Conservation (phyloP, 2,797 vertebrate genomes). For the Ambastaia sidthimunki region DNA sequence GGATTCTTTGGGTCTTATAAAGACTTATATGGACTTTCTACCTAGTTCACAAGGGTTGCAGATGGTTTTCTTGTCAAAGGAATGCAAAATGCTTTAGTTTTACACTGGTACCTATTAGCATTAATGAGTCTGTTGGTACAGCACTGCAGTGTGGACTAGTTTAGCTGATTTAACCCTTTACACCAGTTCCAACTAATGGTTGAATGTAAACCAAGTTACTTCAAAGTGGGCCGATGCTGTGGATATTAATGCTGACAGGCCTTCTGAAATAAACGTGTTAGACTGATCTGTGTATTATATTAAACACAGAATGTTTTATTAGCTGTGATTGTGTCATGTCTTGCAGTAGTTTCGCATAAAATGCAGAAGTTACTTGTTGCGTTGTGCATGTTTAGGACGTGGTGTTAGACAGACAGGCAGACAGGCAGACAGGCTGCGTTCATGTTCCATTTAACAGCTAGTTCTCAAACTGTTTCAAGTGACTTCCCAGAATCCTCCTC, state of each 20-base stretch:
- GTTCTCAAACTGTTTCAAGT: neutral
- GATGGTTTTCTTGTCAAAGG: slow-evolving; percentile 1
- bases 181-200: neutral
- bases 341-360: neutral
- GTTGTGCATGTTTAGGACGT: neutral
- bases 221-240: neutral
- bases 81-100: slow-evolving; percentile 16
- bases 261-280: too few relatives aligned
- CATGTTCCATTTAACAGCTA: slow-evolving; percentile 13
- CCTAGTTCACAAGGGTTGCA: slow-evolving; percentile 8
- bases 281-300: neutral
- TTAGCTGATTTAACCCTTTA: neutral
- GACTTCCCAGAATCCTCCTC: neutral
- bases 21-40: slow-evolving; percentile 3
- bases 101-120: neutral
- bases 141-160: slow-evolving; percentile 13
- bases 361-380: neutral
- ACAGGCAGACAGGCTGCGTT: neutral
- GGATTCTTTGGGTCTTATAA: slow-evolving; percentile 2
- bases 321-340: neutral
- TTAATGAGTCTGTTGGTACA: slow-evolving; percentile 6
- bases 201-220: slow-evolving; percentile 2
- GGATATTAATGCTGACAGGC: neutral
- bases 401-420: neutral
- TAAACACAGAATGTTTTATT: neutral